Conservation (phyloP, 2,888 invertebrate species). For the Ephialtes manifestator region DNA sequence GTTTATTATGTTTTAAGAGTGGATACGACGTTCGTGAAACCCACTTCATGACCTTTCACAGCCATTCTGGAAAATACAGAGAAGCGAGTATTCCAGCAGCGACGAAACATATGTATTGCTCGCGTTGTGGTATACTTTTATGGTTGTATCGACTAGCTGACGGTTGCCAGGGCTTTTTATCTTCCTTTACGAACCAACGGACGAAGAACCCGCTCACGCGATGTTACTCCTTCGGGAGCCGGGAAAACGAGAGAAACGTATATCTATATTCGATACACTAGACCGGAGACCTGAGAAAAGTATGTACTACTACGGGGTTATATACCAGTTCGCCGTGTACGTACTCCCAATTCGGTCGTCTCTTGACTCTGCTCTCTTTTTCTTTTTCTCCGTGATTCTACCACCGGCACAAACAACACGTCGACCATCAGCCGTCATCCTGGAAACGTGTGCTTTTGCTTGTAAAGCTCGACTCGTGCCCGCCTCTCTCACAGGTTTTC, state of each 20-base stretch:
- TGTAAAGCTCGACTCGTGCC: slow-evolving; percentile 33
- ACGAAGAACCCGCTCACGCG: slow-evolving; percentile 51
- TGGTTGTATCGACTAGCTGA: slow-evolving; percentile 64
- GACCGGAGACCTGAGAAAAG: slow-evolving; percentile 41
- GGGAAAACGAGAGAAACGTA: slow-evolving; percentile 20
- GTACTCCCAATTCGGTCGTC: slow-evolving; percentile 50
- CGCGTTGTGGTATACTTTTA: slow-evolving; percentile 59
- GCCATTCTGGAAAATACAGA: slow-evolving; percentile 42
- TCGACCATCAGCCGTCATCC: slow-evolving; percentile 43
- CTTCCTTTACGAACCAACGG: slow-evolving; percentile 40
- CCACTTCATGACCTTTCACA: slow-evolving; percentile 39
- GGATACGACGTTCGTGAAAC: slow-evolving; percentile 31
- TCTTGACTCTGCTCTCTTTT: slow-evolving; percentile 18
- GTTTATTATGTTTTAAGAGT: slow-evolving; percentile 27
- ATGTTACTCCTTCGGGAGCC: slow-evolving; percentile 36
- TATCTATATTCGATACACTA: slow-evolving; percentile 44
- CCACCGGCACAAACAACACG: slow-evolving; percentile 43
- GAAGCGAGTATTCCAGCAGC: slow-evolving; percentile 61
- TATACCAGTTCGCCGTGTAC: slow-evolving; percentile 35
- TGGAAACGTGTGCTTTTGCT: slow-evolving; percentile 44
- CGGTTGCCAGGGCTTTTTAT: slow-evolving; percentile 64
- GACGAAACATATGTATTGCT: slow-evolving; percentile 64
- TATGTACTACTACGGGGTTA: slow-evolving; percentile 23
- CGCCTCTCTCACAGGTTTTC: slow-evolving; percentile 2
- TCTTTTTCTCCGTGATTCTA: slow-evolving; percentile 42